Conservation (phyloP, 2,797 vertebrate genomes). For the Pseudochaenichthys georgianus region DNA sequence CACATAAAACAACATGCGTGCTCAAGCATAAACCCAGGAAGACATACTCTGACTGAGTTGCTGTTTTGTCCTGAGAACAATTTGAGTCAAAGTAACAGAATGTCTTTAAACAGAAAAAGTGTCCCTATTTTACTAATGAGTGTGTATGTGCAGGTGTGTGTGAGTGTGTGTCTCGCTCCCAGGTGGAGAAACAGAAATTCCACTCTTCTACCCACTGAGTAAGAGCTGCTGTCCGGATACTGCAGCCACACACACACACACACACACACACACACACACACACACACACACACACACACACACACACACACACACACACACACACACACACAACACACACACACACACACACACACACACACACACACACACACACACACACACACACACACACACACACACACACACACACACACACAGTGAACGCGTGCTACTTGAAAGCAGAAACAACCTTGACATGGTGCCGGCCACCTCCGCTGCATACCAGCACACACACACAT, state of each 20-base stretch:
- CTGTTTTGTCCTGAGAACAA: constrained; percentile 34
- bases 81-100: constrained; percentile 49
- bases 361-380: too few relatives aligned
- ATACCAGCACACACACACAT: constrained; percentile 58
- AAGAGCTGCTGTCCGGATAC: constrained; percentile 69
- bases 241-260: constrained; percentile 47
- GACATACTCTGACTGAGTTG: constrained; percentile 21
- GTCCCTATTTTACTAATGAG: background rate
- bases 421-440: constrained; percentile 80
- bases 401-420: background rate
- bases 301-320: too few relatives aligned
- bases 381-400: too few relatives aligned
- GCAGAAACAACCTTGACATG: constrained; percentile 79
- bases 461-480: constrained; percentile 75
- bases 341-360: too few relatives aligned
- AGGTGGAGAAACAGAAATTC: constrained; percentile 63
- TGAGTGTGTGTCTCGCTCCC: constrained; percentile 32
- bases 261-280: too few relatives aligned
- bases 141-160: constrained; percentile 28
- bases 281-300: background rate
- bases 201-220: constrained; percentile 53
- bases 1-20: constrained; percentile 41
- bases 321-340: too few relatives aligned
- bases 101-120: constrained; percentile 38
- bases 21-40: constrained; percentile 2